These are phyloP conservation scores for Rhingia rostrata DNA, from an alignment of 2,888 invertebrate genomes.

Conservation along the genomic window DNA sequence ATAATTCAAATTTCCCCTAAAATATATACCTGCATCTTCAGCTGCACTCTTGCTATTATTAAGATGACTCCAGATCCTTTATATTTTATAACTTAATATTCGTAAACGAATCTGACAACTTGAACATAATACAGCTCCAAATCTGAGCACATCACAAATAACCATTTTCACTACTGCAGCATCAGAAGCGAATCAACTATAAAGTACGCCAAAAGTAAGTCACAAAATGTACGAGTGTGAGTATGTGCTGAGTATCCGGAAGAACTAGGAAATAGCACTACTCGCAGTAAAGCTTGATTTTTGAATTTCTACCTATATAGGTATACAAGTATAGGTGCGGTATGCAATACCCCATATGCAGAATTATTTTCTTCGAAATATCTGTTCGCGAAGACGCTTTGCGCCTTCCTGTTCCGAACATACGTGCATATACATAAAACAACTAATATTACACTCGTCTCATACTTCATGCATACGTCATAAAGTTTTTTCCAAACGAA, in stretches of 20 bases:
- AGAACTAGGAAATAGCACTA: slow-evolving; percentile 37
- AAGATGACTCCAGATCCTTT: slow-evolving; percentile 21
- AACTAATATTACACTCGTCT: neutral
- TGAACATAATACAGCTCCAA: slow-evolving; percentile 51
- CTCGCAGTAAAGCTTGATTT: slow-evolving; percentile 58
- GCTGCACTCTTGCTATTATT: slow-evolving; percentile 2
- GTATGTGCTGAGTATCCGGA: neutral
- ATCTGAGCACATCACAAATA: slow-evolving; percentile 56
- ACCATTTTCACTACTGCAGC: slow-evolving; percentile 36
- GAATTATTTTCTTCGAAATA: slow-evolving; percentile 59
- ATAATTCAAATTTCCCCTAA: too few relatives aligned
- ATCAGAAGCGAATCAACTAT: neutral
- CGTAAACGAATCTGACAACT: slow-evolving; percentile 56
- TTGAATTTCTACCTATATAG: slow-evolving; percentile 25
- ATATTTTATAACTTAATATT: slow-evolving; percentile 53
- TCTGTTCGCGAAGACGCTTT: slow-evolving; percentile 60
- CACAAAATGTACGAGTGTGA: slow-evolving; percentile 18
- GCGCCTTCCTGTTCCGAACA: neutral
- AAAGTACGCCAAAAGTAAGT: slow-evolving; percentile 1
- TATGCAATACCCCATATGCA: slow-evolving; percentile 50
- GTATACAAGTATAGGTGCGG: neutral
- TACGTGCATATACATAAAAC: too few relatives aligned
- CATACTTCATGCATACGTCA: slow-evolving; percentile 61
- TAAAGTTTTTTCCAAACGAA: slow-evolving; percentile 59
- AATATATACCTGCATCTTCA: neutral